Conservation (phyloP, 2,888 invertebrate species). For the Polietes domitor region DNA sequence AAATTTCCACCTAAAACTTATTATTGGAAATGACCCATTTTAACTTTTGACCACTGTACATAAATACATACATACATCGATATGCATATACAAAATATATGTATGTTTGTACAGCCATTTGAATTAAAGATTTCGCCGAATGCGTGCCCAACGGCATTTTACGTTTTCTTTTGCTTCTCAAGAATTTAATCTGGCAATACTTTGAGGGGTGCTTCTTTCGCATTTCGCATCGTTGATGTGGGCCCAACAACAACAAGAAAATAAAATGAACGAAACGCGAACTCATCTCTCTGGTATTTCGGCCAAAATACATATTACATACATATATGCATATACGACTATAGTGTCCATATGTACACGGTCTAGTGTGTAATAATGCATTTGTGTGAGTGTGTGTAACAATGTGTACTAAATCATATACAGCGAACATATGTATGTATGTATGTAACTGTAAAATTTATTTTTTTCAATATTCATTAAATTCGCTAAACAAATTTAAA, state of each 20-base stretch:
- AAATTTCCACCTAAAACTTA: too few species aligned
- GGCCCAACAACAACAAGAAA: background rate
- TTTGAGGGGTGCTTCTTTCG: background rate
- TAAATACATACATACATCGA: background rate
- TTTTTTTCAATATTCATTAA: slow-evolving; percentile 45
- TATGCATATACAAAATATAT: background rate
- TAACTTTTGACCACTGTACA: too few species aligned
- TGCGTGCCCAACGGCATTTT: background rate
- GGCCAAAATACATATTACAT: slow-evolving; percentile 40
- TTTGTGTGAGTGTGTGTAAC: background rate
- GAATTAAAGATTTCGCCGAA: too few species aligned
- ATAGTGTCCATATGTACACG: background rate
- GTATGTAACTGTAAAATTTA: slow-evolving; percentile 38
- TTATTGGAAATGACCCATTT: too few species aligned
- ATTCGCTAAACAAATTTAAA: slow-evolving; percentile 63
- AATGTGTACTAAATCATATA: slow-evolving; percentile 41
- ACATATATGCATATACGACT: background rate
- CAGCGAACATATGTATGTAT: slow-evolving; percentile 19
- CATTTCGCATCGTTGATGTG: slow-evolving; percentile 19
- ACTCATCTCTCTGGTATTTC: slow-evolving; percentile 62
- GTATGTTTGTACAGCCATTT: background rate
- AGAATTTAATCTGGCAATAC: slow-evolving; percentile 38
- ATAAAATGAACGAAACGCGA: background rate
- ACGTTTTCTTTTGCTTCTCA: background rate
- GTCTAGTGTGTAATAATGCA: background rate